Evolutionary conservation across 2,113 vertebrate genomes (phyloP), one percentile per base, ranked within the genome.

Genomic region (Leptobrachium ailaonicum): DNA sequence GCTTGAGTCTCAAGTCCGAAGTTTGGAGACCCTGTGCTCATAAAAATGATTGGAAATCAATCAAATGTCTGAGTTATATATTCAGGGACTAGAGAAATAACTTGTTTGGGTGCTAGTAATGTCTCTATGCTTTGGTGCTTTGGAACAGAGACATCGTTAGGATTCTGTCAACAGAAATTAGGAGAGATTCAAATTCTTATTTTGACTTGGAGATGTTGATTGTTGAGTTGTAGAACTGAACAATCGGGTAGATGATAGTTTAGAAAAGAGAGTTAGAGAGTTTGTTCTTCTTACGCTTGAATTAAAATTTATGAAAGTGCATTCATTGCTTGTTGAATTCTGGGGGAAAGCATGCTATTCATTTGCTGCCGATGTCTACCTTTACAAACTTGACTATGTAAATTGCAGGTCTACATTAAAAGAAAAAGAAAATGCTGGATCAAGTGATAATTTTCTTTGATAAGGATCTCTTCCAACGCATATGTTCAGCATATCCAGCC

Each of bases 401-500:
- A 87, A 88, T 84, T 76, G 3, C 81, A 83, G 84, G 82, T 84
- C 47, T 64, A 79, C 70, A 32, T 74, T 47, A 83, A 77, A 66
- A 67, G 56, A 82, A 83, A 77, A 66, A 67, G 56, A 82, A 80
- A 73, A 56, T 41, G 82, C 82, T 64, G 73, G 80, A 78, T 88
- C 76, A 95, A 4, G 87, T 83, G 87, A 85, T 84, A 85, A 92
- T 86, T 80, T 88, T 88, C 83, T 90, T 89, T 84, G 90, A 88
- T 82, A 93, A 88, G 4, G 95, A 94, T 83, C 95, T 94, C 93
- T 92, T 95, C 90, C 93, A 91, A 63, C 95, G 95, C 87, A 85
- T 88, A 82, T 87, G 91, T 75, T 87, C 88, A 75, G 88, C 90
- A 14, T 86, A 89, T 82, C 90, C 90, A 68, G 85, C 85, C 85